A percentile compares a stretch with the other conserved stretches of the same genome.
These are phyloP conservation scores for Pachymerium ferrugineum DNA, from an alignment of 2,888 invertebrate species.

Conservation along the genomic window DNA sequence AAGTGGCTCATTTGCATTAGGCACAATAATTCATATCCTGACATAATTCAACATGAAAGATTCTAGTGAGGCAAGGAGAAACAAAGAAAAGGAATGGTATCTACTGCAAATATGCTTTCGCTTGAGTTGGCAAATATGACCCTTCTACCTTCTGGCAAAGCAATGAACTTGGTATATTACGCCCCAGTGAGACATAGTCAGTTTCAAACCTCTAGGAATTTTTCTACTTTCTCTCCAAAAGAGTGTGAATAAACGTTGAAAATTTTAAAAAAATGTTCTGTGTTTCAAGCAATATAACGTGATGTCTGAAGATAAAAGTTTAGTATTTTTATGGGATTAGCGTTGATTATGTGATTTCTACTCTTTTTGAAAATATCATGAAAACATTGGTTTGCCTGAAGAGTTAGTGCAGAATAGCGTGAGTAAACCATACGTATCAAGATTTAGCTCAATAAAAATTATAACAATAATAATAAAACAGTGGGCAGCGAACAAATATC, in stretches of 20 bases:
- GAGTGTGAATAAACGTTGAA: neutral
- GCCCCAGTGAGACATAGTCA: neutral
- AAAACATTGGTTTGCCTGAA: no score
- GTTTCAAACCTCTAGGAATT: neutral
- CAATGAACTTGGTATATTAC: neutral
- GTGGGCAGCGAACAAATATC: no score
- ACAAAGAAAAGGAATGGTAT: neutral
- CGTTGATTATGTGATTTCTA: no score
- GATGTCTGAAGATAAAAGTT: no score
- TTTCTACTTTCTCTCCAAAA: neutral
- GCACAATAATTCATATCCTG: neutral
- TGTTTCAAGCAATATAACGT: no score
- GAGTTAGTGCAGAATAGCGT: no score
- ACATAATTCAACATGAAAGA: neutral
- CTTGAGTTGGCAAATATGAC: constrained; percentile 13
- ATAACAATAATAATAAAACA: no score
- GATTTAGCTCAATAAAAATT: no score
- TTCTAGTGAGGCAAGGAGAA: neutral
- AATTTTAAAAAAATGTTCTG: no score
- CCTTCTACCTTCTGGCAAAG: neutral
- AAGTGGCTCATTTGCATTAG: constrained; percentile 22
- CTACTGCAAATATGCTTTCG: constrained; percentile 5
- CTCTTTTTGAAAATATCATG: no score
- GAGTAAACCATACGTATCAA: no score
- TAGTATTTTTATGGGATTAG: no score